Base-by-base conservation (phyloP, 2,888 invertebrate species). In the Dasysyrphus tricinctus region DNA sequence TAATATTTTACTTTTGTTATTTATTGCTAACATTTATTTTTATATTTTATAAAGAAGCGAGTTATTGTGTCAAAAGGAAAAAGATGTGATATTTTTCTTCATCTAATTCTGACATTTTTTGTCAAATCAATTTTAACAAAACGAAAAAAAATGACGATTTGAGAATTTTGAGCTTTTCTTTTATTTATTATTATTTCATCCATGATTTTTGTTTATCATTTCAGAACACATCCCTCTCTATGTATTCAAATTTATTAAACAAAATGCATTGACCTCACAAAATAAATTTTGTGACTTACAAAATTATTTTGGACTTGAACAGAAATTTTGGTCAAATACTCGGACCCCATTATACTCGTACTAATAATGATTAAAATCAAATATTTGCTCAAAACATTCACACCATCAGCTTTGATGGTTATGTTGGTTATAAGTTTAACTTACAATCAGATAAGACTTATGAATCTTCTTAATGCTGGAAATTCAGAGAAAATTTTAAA, bases 191-290 rank as follows among this genome's bases (percentile, higher is more conserved):
- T n/a, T n/a, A n/a, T n/a, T n/a, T n/a, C n/a, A n/a, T n/a, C n/a
- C n/a, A n/a, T n/a, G n/a, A 7, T 16, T 49, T 49, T 49, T 19
- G 8, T 56, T n/a, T 29, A 9, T 34, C 3, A 57, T 5, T 34
- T 34, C 9, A 32, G 32, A 1, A 6, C 3, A 9, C 16, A 16
- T 14, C 8, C 29, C 12, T 2, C 8, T 56, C 7, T 32, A n/a
- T 1, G n/a, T 54, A 54, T 6, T 29, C 29, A 57, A n/a, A 57
- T 34, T 57, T 37, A 0, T 39, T 39, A 24, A 39, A 3, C 37
- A 59, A 59, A 59, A 59, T 39, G 16, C 59, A 7, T 59, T 59
- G 59, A 59, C 59, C 59, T 59, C 16, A 59, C n/a, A n/a, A n/a
- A n/a, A n/a, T n/a, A 59, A 19, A 19, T 59, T 11, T 19, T 59